These are phyloP conservation scores for Ochropleura leucogaster DNA, from an alignment of 2,888 invertebrate genomes.

Conservation along the genomic window DNA sequence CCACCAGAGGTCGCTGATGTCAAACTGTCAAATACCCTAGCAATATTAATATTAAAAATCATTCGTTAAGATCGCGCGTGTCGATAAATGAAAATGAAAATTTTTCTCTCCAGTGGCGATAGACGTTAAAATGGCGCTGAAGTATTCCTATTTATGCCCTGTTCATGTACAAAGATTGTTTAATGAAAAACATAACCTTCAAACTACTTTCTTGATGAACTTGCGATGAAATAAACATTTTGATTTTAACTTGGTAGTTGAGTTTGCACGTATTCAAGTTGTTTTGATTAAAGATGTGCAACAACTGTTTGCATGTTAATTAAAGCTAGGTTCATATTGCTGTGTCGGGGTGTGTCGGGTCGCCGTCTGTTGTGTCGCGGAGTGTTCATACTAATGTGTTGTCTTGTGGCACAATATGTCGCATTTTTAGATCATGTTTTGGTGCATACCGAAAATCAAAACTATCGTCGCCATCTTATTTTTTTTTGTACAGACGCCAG, in stretches of 20 bases:
- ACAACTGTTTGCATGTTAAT: background rate
- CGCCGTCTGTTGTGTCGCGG: too few species aligned
- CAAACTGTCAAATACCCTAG: conserved; percentile 21
- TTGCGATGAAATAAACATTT: conserved; percentile 13
- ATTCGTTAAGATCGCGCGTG: conserved; percentile 57
- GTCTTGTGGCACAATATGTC: too few species aligned
- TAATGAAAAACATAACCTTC: conserved; percentile 22
- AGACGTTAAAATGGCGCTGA: conserved; percentile 5
- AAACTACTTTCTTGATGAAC: conserved; percentile 18
- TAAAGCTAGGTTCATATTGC: too few species aligned
- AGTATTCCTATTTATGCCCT: background rate
- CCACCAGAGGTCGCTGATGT: conserved; percentile 11
- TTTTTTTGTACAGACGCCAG: too few species aligned
- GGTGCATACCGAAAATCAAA: too few species aligned
- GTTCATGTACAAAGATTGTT: conserved; percentile 17
- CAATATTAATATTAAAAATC: conserved; percentile 30
- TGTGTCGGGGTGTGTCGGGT: too few species aligned
- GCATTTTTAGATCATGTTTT: too few species aligned
- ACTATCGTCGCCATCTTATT: too few species aligned
- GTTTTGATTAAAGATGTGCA: conserved; percentile 7
- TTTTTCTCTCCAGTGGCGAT: conserved; percentile 13
- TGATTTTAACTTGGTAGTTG: conserved; percentile 8
- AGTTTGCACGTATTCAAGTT: background rate
- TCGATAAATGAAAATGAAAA: conserved; percentile 47
- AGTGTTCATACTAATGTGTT: too few species aligned